Evolutionary conservation across 1,140 invertebrate genomes (phyloP), one percentile per base, ranked within the genome.

Genomic region (Magallana ariakensis): DNA sequence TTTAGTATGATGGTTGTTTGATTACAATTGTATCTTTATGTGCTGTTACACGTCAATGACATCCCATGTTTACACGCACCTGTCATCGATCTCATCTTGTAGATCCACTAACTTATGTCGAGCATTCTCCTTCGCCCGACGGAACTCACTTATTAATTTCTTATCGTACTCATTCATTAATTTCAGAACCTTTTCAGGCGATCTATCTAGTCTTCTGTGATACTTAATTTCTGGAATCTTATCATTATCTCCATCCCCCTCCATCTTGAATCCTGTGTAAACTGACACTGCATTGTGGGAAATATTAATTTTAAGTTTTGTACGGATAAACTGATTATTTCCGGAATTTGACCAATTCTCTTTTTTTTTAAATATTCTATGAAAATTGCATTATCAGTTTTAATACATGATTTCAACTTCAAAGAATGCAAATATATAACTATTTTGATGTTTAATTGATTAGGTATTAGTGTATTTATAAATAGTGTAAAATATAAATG

Each of bases 81-180:
- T 88, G 85, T 88, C 87, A 84, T 84, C 83, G 13, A 88, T 66
- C 33, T 86, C 87, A 80, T 88, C 87, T 62, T 88, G 80, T n/a
- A 88, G 60, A 10, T 84, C 57, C 56, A 83, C 86, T 8, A 88
- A 83, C 33, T 84, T 88, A 8, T 53, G 80, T 22, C 57, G 55
- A 22, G 83, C 82, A 46, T 81, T 83, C 26, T 88, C 87, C n/a
- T 84, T 70, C 2, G 87, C 66, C 55, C 85, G 75, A 4, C 87
- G 81, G 8, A 86, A 82, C 86, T 86, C 87, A 81, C 85, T 84
- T 13, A 82, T 58, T 22, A 88, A 56, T 19, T 80, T 86, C 80
- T 88, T 88, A 22, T 80, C 82, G 7, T 55, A 60, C 19, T 84
- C 87, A 4, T 83, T 57, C 16, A 55, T 84, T 9, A 33, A 46